Evolutionary conservation across 2,797 vertebrate genomes (phyloP).

Genomic region (Falco columbarius): DNA sequence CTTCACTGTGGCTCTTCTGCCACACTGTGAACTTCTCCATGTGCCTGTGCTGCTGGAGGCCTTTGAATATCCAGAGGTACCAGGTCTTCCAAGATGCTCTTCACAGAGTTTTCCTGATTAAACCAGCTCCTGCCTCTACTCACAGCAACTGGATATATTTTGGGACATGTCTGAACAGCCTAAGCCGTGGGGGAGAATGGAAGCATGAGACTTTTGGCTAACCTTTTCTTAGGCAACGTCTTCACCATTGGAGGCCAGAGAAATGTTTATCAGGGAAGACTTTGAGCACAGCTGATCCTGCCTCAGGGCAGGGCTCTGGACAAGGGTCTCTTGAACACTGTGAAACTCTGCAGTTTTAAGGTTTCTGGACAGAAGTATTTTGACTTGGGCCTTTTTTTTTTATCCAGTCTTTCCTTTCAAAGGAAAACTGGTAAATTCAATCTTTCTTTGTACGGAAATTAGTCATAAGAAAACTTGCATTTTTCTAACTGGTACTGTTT

Average conservation of each 20-base stretch:
- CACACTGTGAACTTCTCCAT: fast-evolving
- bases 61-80: neutral
- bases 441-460: neutral
- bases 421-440: neutral
- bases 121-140: neutral
- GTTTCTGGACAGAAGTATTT: neutral
- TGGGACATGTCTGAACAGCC: neutral
- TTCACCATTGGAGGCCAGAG: neutral
- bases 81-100: neutral
- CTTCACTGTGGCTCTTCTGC: neutral
- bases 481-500: neutral
- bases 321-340: fast-evolving
- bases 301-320: neutral
- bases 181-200: neutral
- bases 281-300: neutral
- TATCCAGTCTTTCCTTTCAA: neutral
- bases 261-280: neutral
- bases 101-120: neutral
- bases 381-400: neutral
- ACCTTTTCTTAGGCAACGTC: neutral
- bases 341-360: neutral
- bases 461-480: neutral
- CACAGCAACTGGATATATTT: neutral
- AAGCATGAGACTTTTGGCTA: conserved; percentile 1
- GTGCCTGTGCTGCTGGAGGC: neutral